A percentile compares a stretch with the other conserved stretches of the same genome.
These are phyloP conservation scores for Neoseiulus cucumeris DNA, from an alignment of 1,140 invertebrate species.

Conservation along the genomic window DNA sequence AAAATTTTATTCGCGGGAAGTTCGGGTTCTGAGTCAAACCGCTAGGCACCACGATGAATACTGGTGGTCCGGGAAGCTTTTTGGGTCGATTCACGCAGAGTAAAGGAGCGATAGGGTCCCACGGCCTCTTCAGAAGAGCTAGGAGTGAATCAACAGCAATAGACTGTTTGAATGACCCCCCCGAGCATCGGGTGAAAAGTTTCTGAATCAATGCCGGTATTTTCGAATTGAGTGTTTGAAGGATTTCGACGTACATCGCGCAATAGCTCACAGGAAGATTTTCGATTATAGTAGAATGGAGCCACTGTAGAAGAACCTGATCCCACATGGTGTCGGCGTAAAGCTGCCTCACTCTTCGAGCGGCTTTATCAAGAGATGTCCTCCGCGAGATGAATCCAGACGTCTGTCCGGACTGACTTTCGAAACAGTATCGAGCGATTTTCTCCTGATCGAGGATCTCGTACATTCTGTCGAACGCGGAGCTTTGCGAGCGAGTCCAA, in stretches of 20 bases:
- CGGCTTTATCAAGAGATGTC: constrained; percentile 25
- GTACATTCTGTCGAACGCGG: not conserved
- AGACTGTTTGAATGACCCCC: constrained; percentile 10
- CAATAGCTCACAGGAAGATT: constrained; percentile 42
- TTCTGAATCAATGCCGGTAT: constrained; percentile 20
- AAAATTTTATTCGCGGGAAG: constrained; percentile 42
- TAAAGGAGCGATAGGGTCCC: constrained; percentile 44
- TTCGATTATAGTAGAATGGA: constrained; percentile 50
- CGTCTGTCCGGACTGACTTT: not conserved
- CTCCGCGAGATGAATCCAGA: not conserved
- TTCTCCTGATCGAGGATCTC: not conserved
- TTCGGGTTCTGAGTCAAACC: constrained; percentile 30
- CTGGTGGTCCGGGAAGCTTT: constrained; percentile 47
- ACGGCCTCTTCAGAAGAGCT: constrained; percentile 46
- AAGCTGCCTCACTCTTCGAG: constrained; percentile 33
- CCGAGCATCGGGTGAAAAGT: constrained; percentile 8
- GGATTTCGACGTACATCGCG: constrained; percentile 51
- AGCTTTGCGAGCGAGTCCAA: not conserved
- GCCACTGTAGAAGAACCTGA: constrained; percentile 47
- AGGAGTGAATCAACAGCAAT: constrained; percentile 37
- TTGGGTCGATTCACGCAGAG: constrained; percentile 39
- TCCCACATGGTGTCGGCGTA: constrained; percentile 47
- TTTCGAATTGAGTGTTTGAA: constrained; percentile 51
- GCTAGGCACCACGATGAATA: constrained; percentile 45
- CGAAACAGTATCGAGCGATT: not conserved